Percentiles rank a stretch among this genome's conserved stretches.
These are phyloP conservation scores for Mayetiola destructor DNA, from an alignment of 2,888 invertebrate genomes.

Conservation along the genomic window DNA sequence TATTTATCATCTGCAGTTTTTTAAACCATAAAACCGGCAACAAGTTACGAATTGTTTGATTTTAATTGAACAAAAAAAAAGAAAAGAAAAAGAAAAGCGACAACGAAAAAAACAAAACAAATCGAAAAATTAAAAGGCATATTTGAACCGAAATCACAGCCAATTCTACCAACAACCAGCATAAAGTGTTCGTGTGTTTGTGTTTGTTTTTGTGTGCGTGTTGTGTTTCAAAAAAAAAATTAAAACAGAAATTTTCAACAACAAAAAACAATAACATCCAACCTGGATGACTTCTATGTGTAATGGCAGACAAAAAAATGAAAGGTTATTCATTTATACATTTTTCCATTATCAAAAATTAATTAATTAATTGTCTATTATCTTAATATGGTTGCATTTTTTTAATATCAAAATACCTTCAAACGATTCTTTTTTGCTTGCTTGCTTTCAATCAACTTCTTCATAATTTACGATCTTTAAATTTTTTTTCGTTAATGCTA, in stretches of 20 bases:
- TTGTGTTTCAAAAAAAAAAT: no score
- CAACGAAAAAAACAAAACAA: neutral
- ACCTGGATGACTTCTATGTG: slow-evolving; percentile 12
- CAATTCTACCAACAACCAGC: no score
- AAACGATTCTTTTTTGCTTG: neutral
- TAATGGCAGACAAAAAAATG: slow-evolving; percentile 13
- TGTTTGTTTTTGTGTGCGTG: no score
- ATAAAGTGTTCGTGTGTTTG: no score
- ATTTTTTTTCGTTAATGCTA: neutral
- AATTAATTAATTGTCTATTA: no score
- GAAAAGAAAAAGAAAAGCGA: neutral
- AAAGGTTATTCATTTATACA: slow-evolving; percentile 14
- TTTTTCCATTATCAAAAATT: no score
- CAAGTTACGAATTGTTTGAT: no score
- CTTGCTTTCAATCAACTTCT: neutral
- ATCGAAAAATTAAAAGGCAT: neutral
- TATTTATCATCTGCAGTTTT: neutral
- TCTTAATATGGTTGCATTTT: no score
- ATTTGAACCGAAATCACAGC: no score
- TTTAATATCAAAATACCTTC: neutral
- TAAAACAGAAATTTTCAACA: no score
- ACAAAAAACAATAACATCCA: no score
- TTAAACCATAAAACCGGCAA: neutral
- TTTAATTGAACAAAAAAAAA: neutral
- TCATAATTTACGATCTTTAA: neutral